Percentiles rank a stretch among this genome's conserved stretches.
These are phyloP conservation scores for Ypsolopha scabrella DNA, from an alignment of 2,888 invertebrate genomes.

Conservation along the genomic window DNA sequence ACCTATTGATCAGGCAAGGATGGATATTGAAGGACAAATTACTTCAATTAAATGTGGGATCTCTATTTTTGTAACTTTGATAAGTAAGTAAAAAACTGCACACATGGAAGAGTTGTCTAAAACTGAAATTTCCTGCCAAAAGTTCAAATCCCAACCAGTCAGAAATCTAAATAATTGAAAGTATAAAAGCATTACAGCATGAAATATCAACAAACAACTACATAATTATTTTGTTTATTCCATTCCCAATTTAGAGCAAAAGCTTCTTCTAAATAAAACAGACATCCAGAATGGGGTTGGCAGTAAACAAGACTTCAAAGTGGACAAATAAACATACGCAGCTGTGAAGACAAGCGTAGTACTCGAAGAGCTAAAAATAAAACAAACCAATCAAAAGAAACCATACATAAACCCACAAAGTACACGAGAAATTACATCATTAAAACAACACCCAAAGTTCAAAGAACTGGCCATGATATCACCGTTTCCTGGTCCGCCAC, in stretches of 20 bases:
- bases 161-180: slow-evolving; percentile 7
- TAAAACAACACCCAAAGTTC: slow-evolving; percentile 22
- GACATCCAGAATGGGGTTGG: slow-evolving; percentile 14
- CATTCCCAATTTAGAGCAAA: neutral
- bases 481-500: slow-evolving; percentile 40
- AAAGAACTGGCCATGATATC: slow-evolving; percentile 49
- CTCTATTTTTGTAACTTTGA: no score
- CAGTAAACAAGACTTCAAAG: slow-evolving; percentile 15
- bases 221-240: slow-evolving; percentile 1
- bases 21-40: no score
- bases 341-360: slow-evolving; percentile 27
- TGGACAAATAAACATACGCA: slow-evolving; percentile 37
- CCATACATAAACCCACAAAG: slow-evolving; percentile 15
- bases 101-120: neutral
- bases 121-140: neutral
- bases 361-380: slow-evolving; percentile 51
- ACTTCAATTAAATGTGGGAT: no score
- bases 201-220: slow-evolving; percentile 9
- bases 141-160: neutral
- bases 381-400: slow-evolving; percentile 29
- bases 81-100: no score
- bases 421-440: slow-evolving; percentile 21
- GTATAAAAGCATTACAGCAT: slow-evolving; percentile 8
- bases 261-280: neutral
- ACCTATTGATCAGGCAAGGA: no score